Percentiles rank a stretch among this genome's conserved stretches.
Evolutionary conservation across 53 echinoderm and acorn worm genomes (phyloP).

Genomic region (Holothuria leucospilota): DNA sequence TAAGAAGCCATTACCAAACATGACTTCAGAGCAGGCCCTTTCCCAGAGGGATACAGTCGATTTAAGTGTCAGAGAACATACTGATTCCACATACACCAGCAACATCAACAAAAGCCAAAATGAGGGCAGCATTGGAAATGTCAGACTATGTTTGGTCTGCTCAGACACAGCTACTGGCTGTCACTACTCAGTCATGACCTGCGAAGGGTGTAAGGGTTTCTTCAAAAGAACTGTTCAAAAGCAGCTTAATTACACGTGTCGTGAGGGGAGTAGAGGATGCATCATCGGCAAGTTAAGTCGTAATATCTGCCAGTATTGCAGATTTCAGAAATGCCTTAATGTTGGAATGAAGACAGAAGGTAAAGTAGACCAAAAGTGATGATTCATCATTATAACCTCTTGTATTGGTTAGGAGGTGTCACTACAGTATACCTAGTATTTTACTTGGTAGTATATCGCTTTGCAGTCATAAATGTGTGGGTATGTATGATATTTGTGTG

Average conservation of each 20-base stretch:
- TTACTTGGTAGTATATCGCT: no score
- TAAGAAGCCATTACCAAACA: no score
- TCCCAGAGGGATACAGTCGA: no score
- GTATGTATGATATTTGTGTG: no score
- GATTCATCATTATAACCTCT: background rate
- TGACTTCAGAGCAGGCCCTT: no score
- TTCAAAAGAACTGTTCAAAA: constrained; percentile 91
- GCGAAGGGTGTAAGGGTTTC: constrained; percentile 88
- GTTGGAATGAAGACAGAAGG: constrained; percentile 88
- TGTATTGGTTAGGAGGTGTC: no score
- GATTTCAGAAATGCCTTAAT: constrained; percentile 81
- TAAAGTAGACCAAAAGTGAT: constrained; percentile 10
- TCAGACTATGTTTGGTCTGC: constrained; percentile 68
- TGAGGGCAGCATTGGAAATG: background rate
- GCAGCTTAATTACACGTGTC: constrained; percentile 76
- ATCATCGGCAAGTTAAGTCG: constrained; percentile 71
- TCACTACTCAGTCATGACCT: constrained; percentile 80
- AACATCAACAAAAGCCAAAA: background rate
- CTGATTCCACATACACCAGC: no score
- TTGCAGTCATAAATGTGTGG: no score
- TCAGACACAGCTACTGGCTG: constrained; percentile 75
- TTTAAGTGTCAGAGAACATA: no score
- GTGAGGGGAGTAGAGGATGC: constrained; percentile 57
- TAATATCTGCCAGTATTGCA: constrained; percentile 77
- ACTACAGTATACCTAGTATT: no score